phyloP scores from a whole-genome alignment of 2,113 vertebrate genomes.

The Corydoras sp. region DNA sequence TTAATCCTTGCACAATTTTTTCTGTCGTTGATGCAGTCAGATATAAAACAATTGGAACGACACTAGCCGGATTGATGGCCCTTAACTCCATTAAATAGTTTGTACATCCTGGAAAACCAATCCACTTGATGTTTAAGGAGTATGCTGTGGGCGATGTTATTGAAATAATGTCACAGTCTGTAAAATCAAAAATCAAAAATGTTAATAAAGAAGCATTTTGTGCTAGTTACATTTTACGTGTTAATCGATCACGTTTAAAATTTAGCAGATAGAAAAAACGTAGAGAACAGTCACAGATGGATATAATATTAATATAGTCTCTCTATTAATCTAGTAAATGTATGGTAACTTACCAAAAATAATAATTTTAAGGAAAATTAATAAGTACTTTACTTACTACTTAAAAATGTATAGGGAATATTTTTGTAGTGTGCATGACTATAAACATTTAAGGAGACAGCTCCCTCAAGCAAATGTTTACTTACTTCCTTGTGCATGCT shows the following conservation, averaged over 20 bases:
- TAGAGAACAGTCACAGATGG: no score
- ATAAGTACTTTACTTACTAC: no score
- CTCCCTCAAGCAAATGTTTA: neutral
- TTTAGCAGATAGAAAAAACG: no score
- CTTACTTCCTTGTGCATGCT: constrained; percentile 55
- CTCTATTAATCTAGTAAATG: no score
- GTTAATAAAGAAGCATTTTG: neutral
- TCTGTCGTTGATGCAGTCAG: constrained; percentile 16
- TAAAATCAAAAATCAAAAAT: constrained; percentile 11
- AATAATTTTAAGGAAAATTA: no score
- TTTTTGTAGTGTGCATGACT: no score
- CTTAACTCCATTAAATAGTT: constrained; percentile 52
- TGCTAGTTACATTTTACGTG: no score
- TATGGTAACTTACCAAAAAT: no score
- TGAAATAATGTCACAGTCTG: constrained; percentile 56
- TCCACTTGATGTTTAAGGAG: constrained; percentile 54
- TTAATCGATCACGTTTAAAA: no score
- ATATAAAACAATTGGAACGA: constrained; percentile 48
- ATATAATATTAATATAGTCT: no score
- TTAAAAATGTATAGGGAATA: no score
- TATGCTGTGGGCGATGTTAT: constrained; percentile 58
- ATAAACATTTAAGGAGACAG: no score
- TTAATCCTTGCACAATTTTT: constrained; percentile 54
- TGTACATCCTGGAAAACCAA: constrained; percentile 20
- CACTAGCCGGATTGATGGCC: constrained; percentile 45